Conservation (phyloP, 2,888 invertebrate genomes). For the Dryobota labecula region DNA sequence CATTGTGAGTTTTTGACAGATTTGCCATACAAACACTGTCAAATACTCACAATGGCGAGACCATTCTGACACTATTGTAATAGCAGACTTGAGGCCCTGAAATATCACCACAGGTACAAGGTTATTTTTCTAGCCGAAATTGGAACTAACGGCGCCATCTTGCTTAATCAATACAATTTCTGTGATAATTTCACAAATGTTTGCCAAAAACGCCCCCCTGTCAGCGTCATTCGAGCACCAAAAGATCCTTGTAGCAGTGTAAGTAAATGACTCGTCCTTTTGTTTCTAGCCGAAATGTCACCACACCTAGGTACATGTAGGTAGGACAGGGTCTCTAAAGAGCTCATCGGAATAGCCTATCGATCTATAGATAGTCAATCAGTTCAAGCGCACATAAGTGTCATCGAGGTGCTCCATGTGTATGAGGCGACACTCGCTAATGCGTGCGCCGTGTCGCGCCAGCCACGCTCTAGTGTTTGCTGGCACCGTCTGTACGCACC, state of each 20-base stretch:
- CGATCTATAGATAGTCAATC: constrained; percentile 28
- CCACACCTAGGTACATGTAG: not conserved
- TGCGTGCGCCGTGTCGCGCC: constrained; percentile 73
- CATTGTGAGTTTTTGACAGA: no score
- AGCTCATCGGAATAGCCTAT: constrained; percentile 21
- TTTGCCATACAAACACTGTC: no score
- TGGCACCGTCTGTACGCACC: constrained; percentile 34
- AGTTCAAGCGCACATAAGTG: constrained; percentile 25
- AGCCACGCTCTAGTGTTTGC: constrained; percentile 65
- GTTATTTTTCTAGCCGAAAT: no score
- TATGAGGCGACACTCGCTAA: constrained; percentile 64
- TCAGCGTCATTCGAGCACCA: not conserved
- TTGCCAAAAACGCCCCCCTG: not conserved
- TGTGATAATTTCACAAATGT: not conserved
- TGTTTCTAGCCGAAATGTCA: not conserved
- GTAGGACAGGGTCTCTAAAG: not conserved
- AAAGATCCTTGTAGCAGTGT: not conserved
- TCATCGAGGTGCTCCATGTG: constrained; percentile 36
- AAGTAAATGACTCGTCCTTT: not conserved
- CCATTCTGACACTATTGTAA: no score
- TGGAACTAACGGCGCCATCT: not conserved
- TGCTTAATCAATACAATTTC: not conserved
- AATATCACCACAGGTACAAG: no score
- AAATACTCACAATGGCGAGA: no score
- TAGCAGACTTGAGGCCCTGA: no score